phyloP scores from a whole-genome alignment of 2,113 vertebrate species.

The Heloderma charlesbogerti region DNA sequence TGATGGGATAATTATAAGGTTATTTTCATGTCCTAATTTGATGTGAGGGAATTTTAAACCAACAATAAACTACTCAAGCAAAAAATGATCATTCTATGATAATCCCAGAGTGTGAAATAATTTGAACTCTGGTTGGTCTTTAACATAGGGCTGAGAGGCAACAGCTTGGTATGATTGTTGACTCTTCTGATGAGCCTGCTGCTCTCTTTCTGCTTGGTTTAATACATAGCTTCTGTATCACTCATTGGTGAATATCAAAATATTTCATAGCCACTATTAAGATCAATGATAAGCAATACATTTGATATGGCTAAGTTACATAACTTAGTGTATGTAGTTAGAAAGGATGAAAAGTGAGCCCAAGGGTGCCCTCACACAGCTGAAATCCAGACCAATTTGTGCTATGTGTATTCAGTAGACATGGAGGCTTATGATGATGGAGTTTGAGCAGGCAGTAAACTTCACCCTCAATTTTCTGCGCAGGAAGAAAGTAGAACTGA shows the following conservation, averaged over 20 bases:
- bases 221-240: conserved; percentile 18
- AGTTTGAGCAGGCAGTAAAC: not conserved
- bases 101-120: conserved; percentile 26
- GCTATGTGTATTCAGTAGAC: not conserved
- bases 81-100: conserved; percentile 27
- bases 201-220: conserved; percentile 34
- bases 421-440: not conserved
- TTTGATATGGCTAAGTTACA: not conserved
- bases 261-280: conserved; percentile 20
- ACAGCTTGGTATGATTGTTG: conserved; percentile 19
- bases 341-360: not conserved
- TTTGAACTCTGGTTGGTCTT: conserved; percentile 25
- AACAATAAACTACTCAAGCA: conserved; percentile 20
- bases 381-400: not conserved
- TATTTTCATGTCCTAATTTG: conserved; percentile 49
- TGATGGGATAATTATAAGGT: conserved; percentile 40
- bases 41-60: conserved; percentile 39
- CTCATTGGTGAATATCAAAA: conserved; percentile 41
- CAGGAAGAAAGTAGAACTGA: not conserved
- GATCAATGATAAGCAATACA: conserved; percentile 25
- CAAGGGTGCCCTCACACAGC: not conserved
- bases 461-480: not conserved
- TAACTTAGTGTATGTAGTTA: not conserved
- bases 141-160: conserved; percentile 20
- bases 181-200: not conserved